Evolutionary conservation across 2,888 invertebrate genomes (phyloP).

Genomic region (Harpagoxenus sublaevis): DNA sequence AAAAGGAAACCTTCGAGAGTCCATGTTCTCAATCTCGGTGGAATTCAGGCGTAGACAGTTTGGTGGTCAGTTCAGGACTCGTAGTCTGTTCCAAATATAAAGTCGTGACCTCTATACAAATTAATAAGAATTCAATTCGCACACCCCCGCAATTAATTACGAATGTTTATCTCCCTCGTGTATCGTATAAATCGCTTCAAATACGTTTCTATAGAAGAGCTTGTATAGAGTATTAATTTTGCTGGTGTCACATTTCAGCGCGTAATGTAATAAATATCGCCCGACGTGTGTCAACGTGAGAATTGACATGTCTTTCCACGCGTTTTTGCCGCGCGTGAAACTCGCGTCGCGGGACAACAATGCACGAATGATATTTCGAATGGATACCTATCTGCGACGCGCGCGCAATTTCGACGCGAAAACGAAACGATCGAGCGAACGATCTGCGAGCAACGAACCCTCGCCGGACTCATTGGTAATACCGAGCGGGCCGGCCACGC

Average conservation of each 20-base stretch:
- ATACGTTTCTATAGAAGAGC: background rate
- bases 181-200: background rate
- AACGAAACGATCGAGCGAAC: background rate
- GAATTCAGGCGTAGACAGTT: background rate
- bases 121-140: background rate
- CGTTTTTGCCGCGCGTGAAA: background rate
- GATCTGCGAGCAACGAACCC: slow-evolving; percentile 12
- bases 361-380: background rate
- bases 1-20: background rate
- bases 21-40: background rate
- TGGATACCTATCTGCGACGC: background rate
- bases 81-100: background rate
- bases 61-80: background rate
- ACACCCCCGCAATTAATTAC: background rate
- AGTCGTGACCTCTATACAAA: background rate
- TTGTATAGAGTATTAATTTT: background rate
- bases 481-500: background rate
- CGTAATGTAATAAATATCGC: background rate
- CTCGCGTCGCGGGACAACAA: background rate
- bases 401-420: background rate
- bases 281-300: too few relatives aligned
- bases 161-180: background rate
- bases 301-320: background rate
- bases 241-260: background rate
- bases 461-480: slow-evolving; percentile 35